Percentiles rank a stretch among this genome's conserved stretches.
phyloP scores from a whole-genome alignment of 1,140 invertebrate genomes.

The roundworm (Caenorhabditis elegans) region WBcel235 BX284606.5:11267501-11268000 shows the following conservation, averaged over 20 bases:
- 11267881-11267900: constrained; percentile 52
- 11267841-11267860: not conserved
- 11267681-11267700: constrained; percentile 44
- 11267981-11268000: constrained; percentile 39
- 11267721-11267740: not conserved
- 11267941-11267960: constrained; percentile 46
- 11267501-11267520: constrained; percentile 50
- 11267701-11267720: constrained; percentile 37
- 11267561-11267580: not conserved
- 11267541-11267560: not conserved
- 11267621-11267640: constrained; percentile 48
- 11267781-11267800: constrained; percentile 42
- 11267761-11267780: constrained; percentile 37
- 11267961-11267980: constrained; percentile 53
- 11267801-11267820: constrained; percentile 44
- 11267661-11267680: constrained; percentile 45
- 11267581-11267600: constrained; percentile 50
- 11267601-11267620: constrained; percentile 48
- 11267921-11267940: constrained; percentile 47
- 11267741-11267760: not conserved
- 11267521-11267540: not conserved
- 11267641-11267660: constrained; percentile 49
- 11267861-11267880: constrained; percentile 29
- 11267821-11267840: constrained; percentile 50
- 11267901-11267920: constrained; percentile 53